A percentile compares a stretch with the other conserved stretches of the same genome.
phyloP scores from a whole-genome alignment of 2,113 vertebrate genomes.

The Istiophorus platypterus region DNA sequence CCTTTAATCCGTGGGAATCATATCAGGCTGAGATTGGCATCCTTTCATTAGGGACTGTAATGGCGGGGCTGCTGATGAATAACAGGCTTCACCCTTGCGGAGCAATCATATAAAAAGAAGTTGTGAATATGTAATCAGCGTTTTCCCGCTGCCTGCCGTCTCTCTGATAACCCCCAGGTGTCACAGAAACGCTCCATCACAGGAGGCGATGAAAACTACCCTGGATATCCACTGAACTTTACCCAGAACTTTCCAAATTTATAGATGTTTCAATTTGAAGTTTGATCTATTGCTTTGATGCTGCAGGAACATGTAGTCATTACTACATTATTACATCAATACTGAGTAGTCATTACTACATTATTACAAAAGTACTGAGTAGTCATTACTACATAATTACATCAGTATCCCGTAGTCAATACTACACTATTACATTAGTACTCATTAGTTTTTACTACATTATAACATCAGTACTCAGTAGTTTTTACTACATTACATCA shows the following conservation, averaged over 20 bases:
- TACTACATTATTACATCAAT: too few relatives aligned
- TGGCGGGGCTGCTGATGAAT: conserved; percentile 48
- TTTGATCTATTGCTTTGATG: conserved; percentile 11
- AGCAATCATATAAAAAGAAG: conserved; percentile 56
- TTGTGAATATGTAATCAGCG: conserved; percentile 26
- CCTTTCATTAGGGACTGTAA: conserved; percentile 42
- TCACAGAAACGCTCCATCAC: not conserved
- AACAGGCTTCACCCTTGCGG: conserved; percentile 50
- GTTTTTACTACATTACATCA: too few relatives aligned
- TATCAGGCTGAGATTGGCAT: not conserved
- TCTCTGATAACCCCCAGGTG: conserved; percentile 45
- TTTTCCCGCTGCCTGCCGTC: conserved; percentile 17
- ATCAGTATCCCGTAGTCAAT: too few relatives aligned
- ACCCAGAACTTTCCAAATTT: not conserved
- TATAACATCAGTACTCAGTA: too few relatives aligned
- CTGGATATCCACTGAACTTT: not conserved
- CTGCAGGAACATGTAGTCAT: not conserved
- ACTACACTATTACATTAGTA: too few relatives aligned
- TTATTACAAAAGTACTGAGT: too few relatives aligned
- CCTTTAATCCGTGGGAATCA: conserved; percentile 42
- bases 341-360: too few relatives aligned
- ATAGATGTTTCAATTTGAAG: conserved; percentile 7
- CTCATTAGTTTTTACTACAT: too few relatives aligned
- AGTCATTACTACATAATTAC: too few relatives aligned
- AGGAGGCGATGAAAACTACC: not conserved